Percentiles rank a stretch among this genome's conserved stretches.
Conservation (phyloP, 1,140 invertebrate species). For the Nixonia krombeini region DNA sequence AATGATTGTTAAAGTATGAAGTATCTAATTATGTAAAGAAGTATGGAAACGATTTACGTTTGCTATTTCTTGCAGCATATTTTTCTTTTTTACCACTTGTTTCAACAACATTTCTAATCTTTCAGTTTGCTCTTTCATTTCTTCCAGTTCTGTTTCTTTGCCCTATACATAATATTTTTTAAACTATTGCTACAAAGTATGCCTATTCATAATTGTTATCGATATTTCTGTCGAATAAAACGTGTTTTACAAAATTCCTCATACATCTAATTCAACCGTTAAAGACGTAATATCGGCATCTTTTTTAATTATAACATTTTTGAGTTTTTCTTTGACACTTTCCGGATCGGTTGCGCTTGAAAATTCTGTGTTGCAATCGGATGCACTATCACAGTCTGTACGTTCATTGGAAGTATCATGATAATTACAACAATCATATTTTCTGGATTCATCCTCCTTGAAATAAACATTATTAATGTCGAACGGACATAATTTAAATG, state of each 20-base stretch:
- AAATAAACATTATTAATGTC: not conserved
- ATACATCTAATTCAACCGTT: conserved; percentile 29
- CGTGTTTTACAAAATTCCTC: conserved; percentile 5
- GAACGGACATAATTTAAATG: not conserved
- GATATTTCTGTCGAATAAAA: conserved; percentile 2
- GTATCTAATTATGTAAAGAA: not conserved
- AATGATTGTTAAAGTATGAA: conserved; percentile 6
- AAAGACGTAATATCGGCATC: conserved; percentile 36
- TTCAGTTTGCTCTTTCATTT: conserved; percentile 21
- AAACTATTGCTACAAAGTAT: not conserved
- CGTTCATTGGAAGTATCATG: conserved; percentile 9
- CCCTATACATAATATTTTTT: conserved; percentile 10
- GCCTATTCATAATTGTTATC: not conserved
- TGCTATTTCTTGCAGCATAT: conserved; percentile 5
- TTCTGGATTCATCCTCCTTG: not conserved
- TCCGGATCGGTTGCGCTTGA: conserved; percentile 11
- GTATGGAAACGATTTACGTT: not conserved
- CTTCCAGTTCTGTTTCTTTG: conserved; percentile 33
- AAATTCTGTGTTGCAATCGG: conserved; percentile 18
- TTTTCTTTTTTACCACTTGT: not conserved
- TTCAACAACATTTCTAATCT: conserved; percentile 5
- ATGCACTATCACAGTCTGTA: conserved; percentile 18
- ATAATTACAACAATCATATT: not conserved
- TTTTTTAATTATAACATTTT: conserved; percentile 32
- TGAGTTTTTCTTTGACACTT: conserved; percentile 13